Percentiles rank a stretch among this genome's conserved stretches.
Evolutionary conservation across 37 sponge, comb jelly and placozoan species (phyloP).

Genomic region (Ianthella basta): DNA sequence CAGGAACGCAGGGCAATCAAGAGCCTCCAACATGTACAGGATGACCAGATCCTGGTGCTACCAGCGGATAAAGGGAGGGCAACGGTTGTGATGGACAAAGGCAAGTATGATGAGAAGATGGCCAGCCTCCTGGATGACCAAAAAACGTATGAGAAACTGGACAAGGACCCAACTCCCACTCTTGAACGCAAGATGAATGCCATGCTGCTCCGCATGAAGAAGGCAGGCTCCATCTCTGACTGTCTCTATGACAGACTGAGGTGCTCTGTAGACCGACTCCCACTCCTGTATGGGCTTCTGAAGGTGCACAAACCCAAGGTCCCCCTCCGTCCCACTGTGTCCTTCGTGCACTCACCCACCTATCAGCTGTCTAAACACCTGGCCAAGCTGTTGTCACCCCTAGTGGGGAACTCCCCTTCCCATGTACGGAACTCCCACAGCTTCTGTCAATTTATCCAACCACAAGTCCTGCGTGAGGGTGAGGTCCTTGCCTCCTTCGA

Average conservation of each 20-base stretch:
- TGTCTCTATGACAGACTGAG: constrained; percentile 25
- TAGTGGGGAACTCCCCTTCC: constrained; percentile 28
- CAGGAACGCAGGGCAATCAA: constrained; percentile 13
- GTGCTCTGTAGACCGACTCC: constrained; percentile 15
- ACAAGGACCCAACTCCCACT: constrained; percentile 20
- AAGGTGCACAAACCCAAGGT: constrained; percentile 33
- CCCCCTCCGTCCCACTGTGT: background rate
- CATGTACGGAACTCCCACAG: background rate
- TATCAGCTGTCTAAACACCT: constrained; percentile 37
- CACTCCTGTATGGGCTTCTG: constrained; percentile 30
- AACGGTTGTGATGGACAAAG: background rate
- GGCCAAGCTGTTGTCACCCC: background rate
- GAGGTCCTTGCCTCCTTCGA: constrained; percentile 9
- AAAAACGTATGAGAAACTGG: background rate
- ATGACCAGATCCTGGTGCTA: constrained; percentile 1
- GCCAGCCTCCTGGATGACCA: too few relatives aligned
- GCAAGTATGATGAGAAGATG: too few relatives aligned
- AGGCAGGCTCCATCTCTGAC: background rate
- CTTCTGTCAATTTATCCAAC: background rate
- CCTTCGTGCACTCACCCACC: constrained; percentile 27
- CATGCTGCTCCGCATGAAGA: background rate
- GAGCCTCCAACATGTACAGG: too few relatives aligned
- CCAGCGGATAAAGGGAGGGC: constrained; percentile 24
- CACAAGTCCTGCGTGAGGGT: background rate
- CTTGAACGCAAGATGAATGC: constrained; percentile 33